These are phyloP conservation scores for Chironomus riparius DNA, from an alignment of 2,888 invertebrate species.

Conservation along the genomic window DNA sequence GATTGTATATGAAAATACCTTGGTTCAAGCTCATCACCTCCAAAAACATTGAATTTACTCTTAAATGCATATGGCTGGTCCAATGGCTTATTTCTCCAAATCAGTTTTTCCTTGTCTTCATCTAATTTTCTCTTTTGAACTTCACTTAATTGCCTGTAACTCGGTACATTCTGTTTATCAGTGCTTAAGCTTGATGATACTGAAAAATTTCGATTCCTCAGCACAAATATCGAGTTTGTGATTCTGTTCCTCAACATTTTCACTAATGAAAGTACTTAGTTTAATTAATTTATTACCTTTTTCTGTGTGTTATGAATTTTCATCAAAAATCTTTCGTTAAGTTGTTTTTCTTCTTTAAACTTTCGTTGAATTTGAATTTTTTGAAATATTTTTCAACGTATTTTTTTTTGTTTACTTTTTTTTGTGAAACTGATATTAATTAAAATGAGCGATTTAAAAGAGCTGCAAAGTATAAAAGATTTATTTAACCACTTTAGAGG, in stretches of 20 bases:
- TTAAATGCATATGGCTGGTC: conserved; percentile 51
- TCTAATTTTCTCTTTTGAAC: conserved; percentile 32
- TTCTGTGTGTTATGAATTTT: not conserved
- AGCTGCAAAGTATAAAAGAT: not conserved
- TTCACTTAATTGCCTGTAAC: not conserved
- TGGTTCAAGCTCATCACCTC: conserved; percentile 46
- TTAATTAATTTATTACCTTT: not conserved
- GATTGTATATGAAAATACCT: conserved; percentile 25
- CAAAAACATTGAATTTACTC: conserved; percentile 50
- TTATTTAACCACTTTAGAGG: not conserved
- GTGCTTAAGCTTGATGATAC: not conserved
- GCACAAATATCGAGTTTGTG: too few relatives aligned
- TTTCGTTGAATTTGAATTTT: not conserved
- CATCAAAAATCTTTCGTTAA: not conserved
- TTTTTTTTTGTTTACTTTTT: not conserved
- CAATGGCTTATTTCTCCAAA: conserved; percentile 55
- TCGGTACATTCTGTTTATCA: conserved; percentile 5
- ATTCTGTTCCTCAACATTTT: too few relatives aligned
- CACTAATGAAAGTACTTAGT: too few relatives aligned
- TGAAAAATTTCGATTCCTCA: not conserved
- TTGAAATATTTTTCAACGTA: not conserved
- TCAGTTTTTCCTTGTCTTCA: conserved; percentile 43
- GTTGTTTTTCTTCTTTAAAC: not conserved
- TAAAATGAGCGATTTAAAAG: not conserved
- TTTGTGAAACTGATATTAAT: not conserved